phyloP scores from a whole-genome alignment of 2,888 invertebrate genomes.

The Oeneis ivallda region DNA sequence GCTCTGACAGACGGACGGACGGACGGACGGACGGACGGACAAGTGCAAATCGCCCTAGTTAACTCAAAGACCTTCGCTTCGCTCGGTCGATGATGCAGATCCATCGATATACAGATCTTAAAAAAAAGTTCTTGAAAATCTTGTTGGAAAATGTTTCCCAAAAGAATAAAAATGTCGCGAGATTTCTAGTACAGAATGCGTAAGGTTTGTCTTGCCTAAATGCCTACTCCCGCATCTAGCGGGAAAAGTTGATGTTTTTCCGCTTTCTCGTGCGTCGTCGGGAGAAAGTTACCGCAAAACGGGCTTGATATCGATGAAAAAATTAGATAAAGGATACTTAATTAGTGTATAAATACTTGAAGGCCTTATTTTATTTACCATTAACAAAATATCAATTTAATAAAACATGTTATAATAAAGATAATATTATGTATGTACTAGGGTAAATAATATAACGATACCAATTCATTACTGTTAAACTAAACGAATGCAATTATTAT shows the following conservation, averaged over 20 bases:
- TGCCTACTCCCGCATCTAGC: constrained; percentile 26
- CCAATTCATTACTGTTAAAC: too few species aligned
- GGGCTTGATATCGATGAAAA: neutral
- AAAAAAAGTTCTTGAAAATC: neutral
- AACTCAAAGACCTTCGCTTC: too few species aligned
- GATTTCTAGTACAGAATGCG: constrained; percentile 8
- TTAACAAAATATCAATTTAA: too few species aligned
- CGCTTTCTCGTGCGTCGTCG: constrained; percentile 72
- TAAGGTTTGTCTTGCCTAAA: constrained; percentile 2
- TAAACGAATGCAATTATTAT: too few species aligned
- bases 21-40: too few species aligned
- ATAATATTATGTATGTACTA: too few species aligned
- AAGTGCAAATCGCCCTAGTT: too few species aligned
- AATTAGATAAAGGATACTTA: neutral
- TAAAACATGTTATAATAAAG: too few species aligned
- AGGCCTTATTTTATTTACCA: neutral
- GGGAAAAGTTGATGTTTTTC: constrained; percentile 67
- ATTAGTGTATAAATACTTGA: neutral
- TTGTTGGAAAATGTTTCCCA: neutral
- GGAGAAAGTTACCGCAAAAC: constrained; percentile 49
- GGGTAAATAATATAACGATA: too few species aligned
- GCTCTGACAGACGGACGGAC: too few species aligned
- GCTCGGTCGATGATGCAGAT: too few species aligned
- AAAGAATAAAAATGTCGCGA: neutral
- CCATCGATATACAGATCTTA: neutral